These are phyloP conservation scores for Drosophila nr. medialis DNA, from an alignment of 2,888 invertebrate species.

Conservation along the genomic window DNA sequence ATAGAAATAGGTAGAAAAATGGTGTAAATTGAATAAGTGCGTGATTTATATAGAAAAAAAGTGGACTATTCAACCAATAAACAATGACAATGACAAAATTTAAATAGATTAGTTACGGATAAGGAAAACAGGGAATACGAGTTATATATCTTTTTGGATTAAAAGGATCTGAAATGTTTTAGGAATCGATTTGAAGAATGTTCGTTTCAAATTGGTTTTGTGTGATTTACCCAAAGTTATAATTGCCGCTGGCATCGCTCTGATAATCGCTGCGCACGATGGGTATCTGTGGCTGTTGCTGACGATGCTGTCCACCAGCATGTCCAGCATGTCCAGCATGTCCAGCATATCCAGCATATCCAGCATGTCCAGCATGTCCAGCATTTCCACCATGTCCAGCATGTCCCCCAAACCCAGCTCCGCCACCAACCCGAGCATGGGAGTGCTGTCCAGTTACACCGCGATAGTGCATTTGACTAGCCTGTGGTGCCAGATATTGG, in stretches of 20 bases:
- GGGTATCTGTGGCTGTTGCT: slow-evolving; percentile 85
- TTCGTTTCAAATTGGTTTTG: neutral
- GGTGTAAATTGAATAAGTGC: no score
- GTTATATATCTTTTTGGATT: neutral
- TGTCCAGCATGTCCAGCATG: slow-evolving; percentile 24
- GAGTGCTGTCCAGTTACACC: slow-evolving; percentile 50
- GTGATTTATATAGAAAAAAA: neutral
- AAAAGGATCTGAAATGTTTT: neutral
- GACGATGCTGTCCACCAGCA: slow-evolving; percentile 29
- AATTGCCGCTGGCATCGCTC: slow-evolving; percentile 88
- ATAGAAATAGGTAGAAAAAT: neutral
- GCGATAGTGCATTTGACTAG: slow-evolving; percentile 72
- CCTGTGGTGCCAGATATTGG: slow-evolving; percentile 73
- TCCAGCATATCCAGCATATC: slow-evolving; percentile 26
- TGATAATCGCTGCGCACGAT: slow-evolving; percentile 87
- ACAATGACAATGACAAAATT: neutral
- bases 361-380: slow-evolving; percentile 17
- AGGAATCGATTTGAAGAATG: neutral
- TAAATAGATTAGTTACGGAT: neutral
- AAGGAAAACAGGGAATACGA: no score
- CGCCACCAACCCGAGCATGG: slow-evolving; percentile 30
- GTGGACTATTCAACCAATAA: neutral
- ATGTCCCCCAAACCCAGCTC: slow-evolving; percentile 10
- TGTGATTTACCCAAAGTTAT: slow-evolving; percentile 87
- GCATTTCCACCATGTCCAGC: slow-evolving; percentile 26